Conservation (phyloP, 2,113 vertebrate genomes). For the Enhydra lutris region DNA sequence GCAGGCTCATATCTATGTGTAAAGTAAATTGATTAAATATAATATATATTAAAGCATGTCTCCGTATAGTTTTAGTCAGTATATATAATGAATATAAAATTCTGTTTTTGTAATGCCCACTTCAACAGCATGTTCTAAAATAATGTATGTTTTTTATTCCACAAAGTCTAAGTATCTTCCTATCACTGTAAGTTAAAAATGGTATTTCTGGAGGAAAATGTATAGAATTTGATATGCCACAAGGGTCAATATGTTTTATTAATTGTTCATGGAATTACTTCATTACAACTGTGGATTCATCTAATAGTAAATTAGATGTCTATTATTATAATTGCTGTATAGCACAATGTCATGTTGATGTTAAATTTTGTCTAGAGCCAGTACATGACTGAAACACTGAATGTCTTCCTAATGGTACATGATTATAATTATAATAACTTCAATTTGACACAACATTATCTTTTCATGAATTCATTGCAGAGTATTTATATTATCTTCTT, state of each 20-base stretch:
- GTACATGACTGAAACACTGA: neutral
- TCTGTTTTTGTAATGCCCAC: neutral
- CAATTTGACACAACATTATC: constrained; percentile 61
- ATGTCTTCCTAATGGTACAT: constrained; percentile 55
- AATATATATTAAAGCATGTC: neutral
- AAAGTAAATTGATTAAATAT: neutral
- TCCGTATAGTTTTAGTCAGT: neutral
- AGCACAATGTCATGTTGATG: constrained; percentile 39
- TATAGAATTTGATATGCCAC: constrained; percentile 26
- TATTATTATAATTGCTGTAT: constrained; percentile 37
- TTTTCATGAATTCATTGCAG: constrained; percentile 50
- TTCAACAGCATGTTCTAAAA: neutral
- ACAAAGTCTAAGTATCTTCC: neutral
- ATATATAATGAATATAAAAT: neutral
- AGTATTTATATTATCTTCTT: constrained; percentile 51
- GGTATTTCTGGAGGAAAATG: neutral
- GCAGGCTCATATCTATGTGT: neutral
- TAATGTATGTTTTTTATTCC: neutral
- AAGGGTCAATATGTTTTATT: constrained; percentile 13
- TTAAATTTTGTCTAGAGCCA: constrained; percentile 37
- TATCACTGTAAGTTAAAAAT: neutral
- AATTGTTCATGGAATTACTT: constrained; percentile 34
- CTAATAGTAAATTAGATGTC: constrained; percentile 42
- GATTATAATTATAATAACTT: constrained; percentile 62
- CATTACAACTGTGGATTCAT: constrained; percentile 31